These are phyloP conservation scores for Lepus timidus DNA, from an alignment of 2,113 vertebrate species.

Conservation along the genomic window DNA sequence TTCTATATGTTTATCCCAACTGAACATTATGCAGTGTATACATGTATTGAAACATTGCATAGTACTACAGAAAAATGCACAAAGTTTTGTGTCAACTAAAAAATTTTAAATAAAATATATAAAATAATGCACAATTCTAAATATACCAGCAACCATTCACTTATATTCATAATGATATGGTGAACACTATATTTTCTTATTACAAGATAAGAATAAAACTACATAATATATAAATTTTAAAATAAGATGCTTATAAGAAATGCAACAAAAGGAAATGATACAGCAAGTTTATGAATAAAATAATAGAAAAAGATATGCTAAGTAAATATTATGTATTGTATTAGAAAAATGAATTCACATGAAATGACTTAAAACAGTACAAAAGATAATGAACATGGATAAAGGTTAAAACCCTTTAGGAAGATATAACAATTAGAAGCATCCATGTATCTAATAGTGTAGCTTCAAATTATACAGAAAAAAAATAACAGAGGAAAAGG, in stretches of 20 bases:
- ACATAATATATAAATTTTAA: background rate
- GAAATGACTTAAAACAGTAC: background rate
- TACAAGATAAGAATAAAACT: background rate
- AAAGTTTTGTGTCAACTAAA: no score
- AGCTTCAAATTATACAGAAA: background rate
- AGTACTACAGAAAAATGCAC: no score
- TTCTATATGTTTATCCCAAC: no score
- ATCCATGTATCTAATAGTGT: background rate
- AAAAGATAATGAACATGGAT: background rate
- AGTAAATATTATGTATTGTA: background rate
- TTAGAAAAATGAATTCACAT: conserved; percentile 30
- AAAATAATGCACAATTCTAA: background rate
- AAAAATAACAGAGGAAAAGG: background rate
- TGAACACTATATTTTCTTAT: background rate
- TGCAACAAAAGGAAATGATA: conserved; percentile 13
- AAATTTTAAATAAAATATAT: no score
- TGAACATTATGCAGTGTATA: no score
- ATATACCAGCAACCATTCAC: background rate
- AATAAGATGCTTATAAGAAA: conserved; percentile 11
- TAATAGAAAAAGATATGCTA: background rate
- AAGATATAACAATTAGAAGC: background rate
- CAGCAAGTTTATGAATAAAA: background rate
- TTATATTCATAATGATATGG: background rate
- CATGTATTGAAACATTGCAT: no score
- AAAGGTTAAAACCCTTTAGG: background rate